These are phyloP conservation scores for Halocynthia roretzi DNA, from an alignment of 23 tunicate species.

Conservation along the genomic window DNA sequence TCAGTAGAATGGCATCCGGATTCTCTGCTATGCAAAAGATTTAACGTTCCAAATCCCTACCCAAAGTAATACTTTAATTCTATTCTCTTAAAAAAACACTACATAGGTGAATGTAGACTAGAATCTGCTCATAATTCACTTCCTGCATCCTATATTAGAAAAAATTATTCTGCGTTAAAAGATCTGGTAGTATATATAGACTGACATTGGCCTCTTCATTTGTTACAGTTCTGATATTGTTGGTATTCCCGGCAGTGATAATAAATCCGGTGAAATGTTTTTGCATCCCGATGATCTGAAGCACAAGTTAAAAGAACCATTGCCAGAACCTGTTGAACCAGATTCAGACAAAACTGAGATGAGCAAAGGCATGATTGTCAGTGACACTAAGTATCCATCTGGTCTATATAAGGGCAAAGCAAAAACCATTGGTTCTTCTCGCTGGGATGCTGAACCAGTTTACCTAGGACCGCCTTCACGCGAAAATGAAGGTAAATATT, in stretches of 20 bases:
- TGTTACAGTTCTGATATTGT: conserved; percentile 37
- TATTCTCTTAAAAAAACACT: neutral
- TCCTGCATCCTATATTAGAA: no score
- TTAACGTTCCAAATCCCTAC: conserved; percentile 95
- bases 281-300: conserved; percentile 29
- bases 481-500: neutral
- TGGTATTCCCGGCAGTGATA: conserved; percentile 21
- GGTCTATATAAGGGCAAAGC: conserved; percentile 9
- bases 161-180: neutral
- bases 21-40: conserved; percentile 78
- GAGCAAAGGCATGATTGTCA: conserved; percentile 9
- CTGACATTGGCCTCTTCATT: neutral
- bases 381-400: conserved; percentile 57
- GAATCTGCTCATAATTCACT: neutral
- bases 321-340: no score
- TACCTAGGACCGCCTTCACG: conserved; percentile 8
- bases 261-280: conserved; percentile 13
- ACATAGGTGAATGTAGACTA: neutral
- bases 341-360: no score
- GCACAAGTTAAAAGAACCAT: neutral
- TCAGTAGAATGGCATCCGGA: conserved; percentile 90
- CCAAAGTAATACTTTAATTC: conserved; percentile 48
- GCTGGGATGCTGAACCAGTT: conserved; percentile 55
- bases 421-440: conserved; percentile 12
- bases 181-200: neutral